Evolutionary conservation across 2,888 invertebrate genomes (phyloP), one percentile per base, ranked within the genome.

Genomic region (Dione juno): DNA sequence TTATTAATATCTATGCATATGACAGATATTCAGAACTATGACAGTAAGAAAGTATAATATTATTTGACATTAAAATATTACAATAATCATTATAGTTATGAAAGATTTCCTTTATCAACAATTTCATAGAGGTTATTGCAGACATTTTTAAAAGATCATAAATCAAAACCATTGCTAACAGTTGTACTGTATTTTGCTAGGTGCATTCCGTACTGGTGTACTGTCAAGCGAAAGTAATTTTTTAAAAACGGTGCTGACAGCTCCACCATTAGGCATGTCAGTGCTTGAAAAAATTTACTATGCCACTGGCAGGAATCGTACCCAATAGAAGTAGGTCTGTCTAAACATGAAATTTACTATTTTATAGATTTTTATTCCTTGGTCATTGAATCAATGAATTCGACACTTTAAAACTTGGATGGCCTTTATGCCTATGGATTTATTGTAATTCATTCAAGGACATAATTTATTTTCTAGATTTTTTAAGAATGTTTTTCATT

Each of bases 231-330:
- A 81, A 82, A 82, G 84, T 87, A 85, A 88, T 88, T 87, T 88
- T 87, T 89, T 86, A 82, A 85, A 88, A 90, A 85, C 82, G 83
- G 78, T 80, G 77, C 79, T 85, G 88, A 85, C 89, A 88, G 85
- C 80, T 81, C 77, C 79, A 78, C 81, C 82, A 74, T 73, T 75
- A 72, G 76, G 67, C 70, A 73, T 69, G 76, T 74, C 79, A 79
- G 79, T 81, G 79, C 81, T 82, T 77, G 75, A 84, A 83, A 77
- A 85, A 86, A 85, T 87, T 90, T 87, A 85, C 79, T 79, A 78
- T 82, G 87, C 88, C 88, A 88, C 81, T 82, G 75, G 79, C 82
- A 81, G 66, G 54, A 71, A 68, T 53, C 45, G 28, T 28, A 28
- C 28, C 43, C 21, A 64, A 40, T 65, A 35, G 35, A 48, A 14